Evolutionary conservation across 1,140 invertebrate species (phyloP).

Genomic region (Reticulitermes speratus): DNA sequence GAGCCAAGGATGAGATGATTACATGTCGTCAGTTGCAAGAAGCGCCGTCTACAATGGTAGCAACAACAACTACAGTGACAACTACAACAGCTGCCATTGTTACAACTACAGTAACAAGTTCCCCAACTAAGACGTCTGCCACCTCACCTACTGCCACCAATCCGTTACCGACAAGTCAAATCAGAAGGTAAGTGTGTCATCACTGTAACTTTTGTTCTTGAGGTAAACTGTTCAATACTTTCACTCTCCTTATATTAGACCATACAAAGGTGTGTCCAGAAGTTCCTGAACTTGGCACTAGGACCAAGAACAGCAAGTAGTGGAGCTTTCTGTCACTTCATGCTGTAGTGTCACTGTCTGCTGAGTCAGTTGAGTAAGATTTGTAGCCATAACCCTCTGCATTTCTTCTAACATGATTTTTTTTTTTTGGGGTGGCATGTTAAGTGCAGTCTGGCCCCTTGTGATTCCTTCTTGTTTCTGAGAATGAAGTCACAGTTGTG

Average conservation of each 20-base stretch:
- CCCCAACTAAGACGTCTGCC: conserved; percentile 36
- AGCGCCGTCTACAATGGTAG: neutral
- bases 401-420: no score
- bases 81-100: conserved; percentile 42
- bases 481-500: no score
- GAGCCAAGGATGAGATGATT: neutral
- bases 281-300: no score
- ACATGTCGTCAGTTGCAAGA: neutral
- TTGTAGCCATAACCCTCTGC: no score
- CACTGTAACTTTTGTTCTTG: neutral
- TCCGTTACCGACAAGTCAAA: conserved; percentile 54
- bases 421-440: no score
- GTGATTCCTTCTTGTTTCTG: no score
- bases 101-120: conserved; percentile 34
- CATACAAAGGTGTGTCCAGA: no score
- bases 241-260: neutral
- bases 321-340: no score
- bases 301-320: no score
- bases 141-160: conserved; percentile 49
- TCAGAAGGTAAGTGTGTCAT: conserved; percentile 56
- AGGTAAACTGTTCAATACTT: neutral
- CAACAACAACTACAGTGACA: conserved; percentile 44
- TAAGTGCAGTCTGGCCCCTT: no score
- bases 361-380: no score
- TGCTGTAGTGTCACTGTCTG: no score